Percentiles rank a stretch among this genome's conserved stretches.
Evolutionary conservation across 2,888 invertebrate genomes (phyloP).

Genomic region (Nasonovia ribisnigri): DNA sequence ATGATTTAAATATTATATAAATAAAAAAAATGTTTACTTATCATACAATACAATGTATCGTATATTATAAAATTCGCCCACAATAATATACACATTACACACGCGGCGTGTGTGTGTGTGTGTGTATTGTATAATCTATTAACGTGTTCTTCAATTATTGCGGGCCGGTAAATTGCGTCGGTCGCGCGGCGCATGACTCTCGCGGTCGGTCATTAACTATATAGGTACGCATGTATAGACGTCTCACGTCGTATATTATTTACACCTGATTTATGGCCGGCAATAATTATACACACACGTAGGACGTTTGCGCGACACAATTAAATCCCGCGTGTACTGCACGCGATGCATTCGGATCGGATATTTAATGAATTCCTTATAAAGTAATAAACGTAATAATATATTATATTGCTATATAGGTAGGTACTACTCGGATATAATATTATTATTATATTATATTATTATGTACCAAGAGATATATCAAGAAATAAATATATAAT

Average conservation of each 20-base stretch:
- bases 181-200: conserved; percentile 16
- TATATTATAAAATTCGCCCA: conserved; percentile 10
- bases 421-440: no score
- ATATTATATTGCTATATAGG: neutral
- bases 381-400: conserved; percentile 1
- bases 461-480: neutral
- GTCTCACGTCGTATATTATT: conserved; percentile 24
- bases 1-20: no score
- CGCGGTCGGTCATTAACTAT: conserved; percentile 32
- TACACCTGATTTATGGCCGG: conserved; percentile 39
- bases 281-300: conserved; percentile 53
- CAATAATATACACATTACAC: neutral
- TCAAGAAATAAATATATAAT: neutral
- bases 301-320: conserved; percentile 40
- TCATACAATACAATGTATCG: neutral
- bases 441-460: no score
- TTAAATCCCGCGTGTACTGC: conserved; percentile 15
- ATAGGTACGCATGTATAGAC: neutral
- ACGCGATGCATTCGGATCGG: neutral
- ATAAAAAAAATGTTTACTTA: neutral
- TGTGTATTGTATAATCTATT: neutral
- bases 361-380: conserved; percentile 44
- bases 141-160: neutral
- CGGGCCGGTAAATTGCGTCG: conserved; percentile 35
- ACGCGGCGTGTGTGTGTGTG: neutral